Evolutionary conservation across 2,888 invertebrate genomes (phyloP), one percentile per base, ranked within the genome.

Genomic region (Cantharis lateralis): DNA sequence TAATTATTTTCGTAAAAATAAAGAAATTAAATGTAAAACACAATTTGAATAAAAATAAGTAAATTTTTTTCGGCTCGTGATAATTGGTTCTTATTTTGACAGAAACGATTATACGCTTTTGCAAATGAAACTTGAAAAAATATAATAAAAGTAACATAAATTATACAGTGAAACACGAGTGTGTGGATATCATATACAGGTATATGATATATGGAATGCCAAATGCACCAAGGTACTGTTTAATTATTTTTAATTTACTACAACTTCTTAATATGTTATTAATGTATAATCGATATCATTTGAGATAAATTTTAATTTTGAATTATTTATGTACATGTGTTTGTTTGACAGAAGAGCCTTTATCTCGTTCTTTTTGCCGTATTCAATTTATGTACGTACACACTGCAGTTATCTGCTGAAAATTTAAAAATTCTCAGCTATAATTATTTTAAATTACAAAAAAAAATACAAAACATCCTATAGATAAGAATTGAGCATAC

Each of bases 191-290:
- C 73, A 78, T 75, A 75, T 48, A 48, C 48, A 48, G 61, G 70
- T 68, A 70, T 70, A 79, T 79, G 77, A 79, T 77, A 77, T 79
- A 79, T 79, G 72, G 77, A 77, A 77, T 75, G 79, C 79, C 79
- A 79, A 79, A 79, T 77, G 70, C 79, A 78, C 72, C 79, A 73
- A 69, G 79, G 81, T 81, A 83, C 84, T 84, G 84, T 85, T 86
- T 85, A 86, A 86, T 86, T 86, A 86, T 86, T 86, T 86, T 86
- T 86, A 86, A 86, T 86, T 86, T 86, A 86, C 84, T 82, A 81
- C 84, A 82, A 78, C 81, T 79, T 83, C 84, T 84, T 82, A 84
- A 85, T 86, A 84, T 86, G 83, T 86, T 85, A 86, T 86, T 86
- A 86, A 84, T 82, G 84, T 78, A 84, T 84, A 85, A 85, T 86